Conservation (phyloP, 2,888 invertebrate species). For the Stenodera caucasica region DNA sequence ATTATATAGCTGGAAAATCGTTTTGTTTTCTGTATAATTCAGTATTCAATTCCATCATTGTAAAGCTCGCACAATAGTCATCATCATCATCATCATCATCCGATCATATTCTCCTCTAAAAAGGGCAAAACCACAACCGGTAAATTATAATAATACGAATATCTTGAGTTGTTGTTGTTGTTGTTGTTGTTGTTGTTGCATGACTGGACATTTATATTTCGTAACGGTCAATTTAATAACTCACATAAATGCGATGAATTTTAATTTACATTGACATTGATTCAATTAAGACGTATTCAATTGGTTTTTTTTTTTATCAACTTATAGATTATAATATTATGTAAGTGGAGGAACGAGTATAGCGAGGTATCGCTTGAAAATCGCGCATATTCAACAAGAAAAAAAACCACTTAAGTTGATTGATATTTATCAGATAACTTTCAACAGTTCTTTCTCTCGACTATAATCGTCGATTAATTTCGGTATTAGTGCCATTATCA, state of each 20-base stretch:
- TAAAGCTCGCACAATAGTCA: neutral
- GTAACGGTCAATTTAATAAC: constrained; percentile 21
- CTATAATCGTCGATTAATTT: too few relatives aligned
- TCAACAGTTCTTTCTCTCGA: too few relatives aligned
- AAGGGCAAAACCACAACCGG: constrained; percentile 1
- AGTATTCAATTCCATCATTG: neutral
- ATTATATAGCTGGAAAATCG: too few relatives aligned
- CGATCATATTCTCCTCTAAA: neutral
- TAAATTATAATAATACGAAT: constrained; percentile 7
- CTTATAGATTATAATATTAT: neutral
- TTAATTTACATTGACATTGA: constrained; percentile 24
- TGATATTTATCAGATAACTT: too few relatives aligned
- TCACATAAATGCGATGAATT: constrained; percentile 18
- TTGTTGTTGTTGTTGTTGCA: neutral
- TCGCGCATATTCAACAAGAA: neutral
- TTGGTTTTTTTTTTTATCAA: neutral
- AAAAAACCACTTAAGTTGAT: neutral
- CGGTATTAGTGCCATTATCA: too few relatives aligned
- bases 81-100: neutral
- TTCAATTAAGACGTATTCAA: constrained; percentile 24
- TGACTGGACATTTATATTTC: constrained; percentile 20
- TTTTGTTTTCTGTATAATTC: too few relatives aligned
- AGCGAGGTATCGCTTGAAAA: neutral
- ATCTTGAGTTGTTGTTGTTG: constrained; percentile 7
- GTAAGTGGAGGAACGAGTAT: neutral